A percentile compares a stretch with the other conserved stretches of the same genome.
Conservation (phyloP, 2,797 vertebrate species). For the Artibeus jamaicensis region DNA sequence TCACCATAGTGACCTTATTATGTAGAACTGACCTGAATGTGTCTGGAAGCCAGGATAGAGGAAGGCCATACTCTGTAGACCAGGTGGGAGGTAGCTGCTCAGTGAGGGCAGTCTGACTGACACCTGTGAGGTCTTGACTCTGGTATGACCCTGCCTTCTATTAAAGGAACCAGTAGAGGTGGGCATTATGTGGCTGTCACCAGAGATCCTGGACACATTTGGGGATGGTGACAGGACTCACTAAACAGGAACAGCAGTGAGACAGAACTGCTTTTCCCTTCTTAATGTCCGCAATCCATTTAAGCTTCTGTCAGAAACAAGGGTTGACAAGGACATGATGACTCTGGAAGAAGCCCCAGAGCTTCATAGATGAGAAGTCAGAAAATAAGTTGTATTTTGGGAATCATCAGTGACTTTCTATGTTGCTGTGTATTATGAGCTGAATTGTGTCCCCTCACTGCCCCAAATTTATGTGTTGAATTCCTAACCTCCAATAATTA, state of each 20-base stretch:
- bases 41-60: not conserved
- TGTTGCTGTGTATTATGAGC: not conserved
- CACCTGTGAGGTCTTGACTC: not conserved
- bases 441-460: not conserved
- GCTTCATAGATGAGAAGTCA: not conserved
- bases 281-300: slow-evolving; percentile 12
- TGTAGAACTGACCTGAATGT: not conserved
- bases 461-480: not conserved
- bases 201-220: not conserved
- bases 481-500: not conserved
- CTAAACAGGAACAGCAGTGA: not conserved
- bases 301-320: slow-evolving; percentile 35
- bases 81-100: not conserved
- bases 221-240: not conserved
- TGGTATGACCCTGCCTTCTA: not conserved
- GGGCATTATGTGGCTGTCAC: not conserved
- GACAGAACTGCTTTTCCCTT: not conserved
- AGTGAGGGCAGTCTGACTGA: not conserved
- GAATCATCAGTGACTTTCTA: not conserved
- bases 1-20: not conserved
- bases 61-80: not conserved
- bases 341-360: slow-evolving; percentile 5
- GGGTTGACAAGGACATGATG: not conserved
- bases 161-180: not conserved
- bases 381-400: slow-evolving; percentile 34